Evolutionary conservation across 35 echinoderm and acorn worm genomes (phyloP), one percentile per base, ranked within the genome.

Genomic region (Lytechinus pictus): DNA sequence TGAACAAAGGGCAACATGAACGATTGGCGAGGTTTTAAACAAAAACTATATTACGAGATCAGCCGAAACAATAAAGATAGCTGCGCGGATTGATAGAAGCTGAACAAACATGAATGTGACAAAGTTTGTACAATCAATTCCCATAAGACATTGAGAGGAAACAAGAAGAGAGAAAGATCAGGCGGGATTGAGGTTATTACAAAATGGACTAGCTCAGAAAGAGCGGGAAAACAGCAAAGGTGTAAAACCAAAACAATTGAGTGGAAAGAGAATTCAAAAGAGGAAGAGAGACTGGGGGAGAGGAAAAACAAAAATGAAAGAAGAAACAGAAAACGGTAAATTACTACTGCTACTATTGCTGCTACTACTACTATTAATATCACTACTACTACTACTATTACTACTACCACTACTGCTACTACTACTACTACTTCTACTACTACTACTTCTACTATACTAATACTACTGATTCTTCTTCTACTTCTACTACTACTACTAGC

Each of bases 31-130:
- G 4, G 66, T 7, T 24, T 79, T 79, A 24, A 16, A 79, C 21
- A 24, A 79, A 79, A n/a, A 58, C 13, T 13, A 79, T 14, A 79
- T 16, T 24, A 79, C 66, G 21, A 24, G 66, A 24, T 27, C 16
- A 19, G 19, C 19, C 4, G n/a, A 79, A n/a, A 79, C 3, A n/a
- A 79, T 16, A 7, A 24, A 24, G 8, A 79, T n/a, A 24, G 66
- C 66, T 5, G 66, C 0, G 6, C 21, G 66, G 16, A 8, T 79
- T 4, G 66, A 79, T 16, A 8, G 12, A 5, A 24, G 12, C 66
- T 79, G 66, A 19, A 79, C 66, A 79, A 79, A 79, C 66, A 79
- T 79, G 66, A 79, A 79, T 79, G 66, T 79, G 66, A n/a, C 66
- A 79, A 79, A 79, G 66, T 79, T 79, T 79, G 3, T 79, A 79